These are phyloP conservation scores for Agrochola lychnidis DNA, from an alignment of 2,888 invertebrate genomes.

Conservation along the genomic window DNA sequence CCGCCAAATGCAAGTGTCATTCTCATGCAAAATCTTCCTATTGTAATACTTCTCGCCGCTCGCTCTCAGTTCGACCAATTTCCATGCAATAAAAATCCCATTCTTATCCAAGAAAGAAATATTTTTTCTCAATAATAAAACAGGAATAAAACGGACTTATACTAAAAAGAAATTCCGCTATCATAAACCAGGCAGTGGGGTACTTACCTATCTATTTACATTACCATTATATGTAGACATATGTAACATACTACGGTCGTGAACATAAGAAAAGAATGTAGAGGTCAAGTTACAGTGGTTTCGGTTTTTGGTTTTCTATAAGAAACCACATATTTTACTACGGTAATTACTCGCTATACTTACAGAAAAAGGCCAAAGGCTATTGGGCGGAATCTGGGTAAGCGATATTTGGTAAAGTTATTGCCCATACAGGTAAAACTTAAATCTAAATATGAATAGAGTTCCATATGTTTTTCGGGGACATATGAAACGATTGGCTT, in stretches of 20 bases:
- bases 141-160: constrained; percentile 73
- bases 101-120: constrained; percentile 61
- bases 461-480: background rate
- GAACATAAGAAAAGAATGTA: constrained; percentile 43
- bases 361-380: constrained; percentile 39
- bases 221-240: constrained; percentile 53
- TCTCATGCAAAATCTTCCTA: background rate
- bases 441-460: background rate
- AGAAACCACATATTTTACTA: constrained; percentile 61
- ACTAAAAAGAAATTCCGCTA: constrained; percentile 66
- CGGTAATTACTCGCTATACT: constrained; percentile 55
- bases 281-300: constrained; percentile 40
- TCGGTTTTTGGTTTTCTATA: constrained; percentile 50
- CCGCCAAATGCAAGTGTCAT: constrained; percentile 11
- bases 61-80: constrained; percentile 46
- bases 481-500: too few relatives aligned
- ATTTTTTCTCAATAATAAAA: constrained; percentile 71
- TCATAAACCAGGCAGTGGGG: constrained; percentile 73
- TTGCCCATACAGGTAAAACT: constrained; percentile 11
- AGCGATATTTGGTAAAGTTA: constrained; percentile 36
- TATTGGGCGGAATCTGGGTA: constrained; percentile 35
- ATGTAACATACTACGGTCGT: constrained; percentile 1
- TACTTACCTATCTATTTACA: constrained; percentile 56
- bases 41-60: constrained; percentile 14
- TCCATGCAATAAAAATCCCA: constrained; percentile 53